Base-by-base conservation (phyloP, 1,140 invertebrate genomes). In the Adoxophyes honmai region DNA sequence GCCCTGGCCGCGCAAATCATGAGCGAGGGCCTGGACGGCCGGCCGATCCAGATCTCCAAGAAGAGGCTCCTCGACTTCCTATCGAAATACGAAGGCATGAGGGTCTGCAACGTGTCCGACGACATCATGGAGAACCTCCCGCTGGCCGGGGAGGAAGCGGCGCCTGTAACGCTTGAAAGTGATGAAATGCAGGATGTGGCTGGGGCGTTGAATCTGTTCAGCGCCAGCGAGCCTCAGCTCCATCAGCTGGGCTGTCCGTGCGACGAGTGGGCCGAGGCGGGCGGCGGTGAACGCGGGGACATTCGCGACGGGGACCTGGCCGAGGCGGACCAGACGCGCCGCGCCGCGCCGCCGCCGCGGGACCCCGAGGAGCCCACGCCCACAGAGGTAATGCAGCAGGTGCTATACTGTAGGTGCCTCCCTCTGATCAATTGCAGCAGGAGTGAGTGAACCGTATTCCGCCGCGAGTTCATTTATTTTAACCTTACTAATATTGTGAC, bases 281-380 rank as follows among this genome's bases (percentile, higher is more conserved):
- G 81, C n/a, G 61, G 62, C 7, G 52, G 44, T 5, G 76, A 84
- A 11, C 42, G 75, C 53, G 76, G 75, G 10, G 89, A 90, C 57
- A 88, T 87, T 75, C 84, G 79, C 35, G 89, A 90, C 55, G 89
- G 88, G 5, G 89, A 90, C 57, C 64, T 90, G 53, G 89, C 89
- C 0, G 89, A 90, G 59, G 89, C 89, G 11, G 89, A 90, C 59
- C 89, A 90, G 65, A 88, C 86, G 14, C 82, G 82, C 56, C 79
- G 62, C 16, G 59, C 18, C 70, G 57, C 11, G 53, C 59, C 7
- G 70, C 78, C 0, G 84, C 82, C 36, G 64, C 72, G 11, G 2
- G 89, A 90, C 66, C 87, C 86, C 10, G 89, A 90, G 28, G 89
- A 90, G 66, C 81, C 86, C 42, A 88, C 89, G 10, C 87, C 89